Evolutionary conservation across 2,113 vertebrate species (phyloP).

Genomic region (Rhinogobius similis): DNA sequence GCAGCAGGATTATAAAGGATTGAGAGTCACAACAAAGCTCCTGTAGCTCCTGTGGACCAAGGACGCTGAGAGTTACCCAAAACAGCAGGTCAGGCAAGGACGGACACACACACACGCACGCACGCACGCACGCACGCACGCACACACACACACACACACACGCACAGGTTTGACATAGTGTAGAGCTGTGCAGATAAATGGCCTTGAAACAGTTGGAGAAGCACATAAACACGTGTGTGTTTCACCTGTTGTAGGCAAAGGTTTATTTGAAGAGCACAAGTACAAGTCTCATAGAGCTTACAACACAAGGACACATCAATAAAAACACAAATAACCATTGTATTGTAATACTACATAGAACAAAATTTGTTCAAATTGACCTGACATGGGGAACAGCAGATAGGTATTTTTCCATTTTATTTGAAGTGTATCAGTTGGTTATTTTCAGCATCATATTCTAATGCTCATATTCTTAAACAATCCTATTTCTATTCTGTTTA

Average conservation of each 20-base stretch:
- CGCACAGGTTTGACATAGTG: conserved; percentile 24
- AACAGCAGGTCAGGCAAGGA: conserved; percentile 37
- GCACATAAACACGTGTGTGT: background rate
- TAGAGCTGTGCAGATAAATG: background rate
- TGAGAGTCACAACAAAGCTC: conserved; percentile 9
- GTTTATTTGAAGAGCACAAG: background rate
- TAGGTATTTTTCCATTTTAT: too few relatives aligned
- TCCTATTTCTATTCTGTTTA: too few relatives aligned
- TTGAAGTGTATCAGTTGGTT: too few relatives aligned
- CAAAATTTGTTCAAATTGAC: too few relatives aligned
- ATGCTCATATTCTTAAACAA: too few relatives aligned
- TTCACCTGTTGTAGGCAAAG: background rate
- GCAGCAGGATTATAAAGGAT: background rate
- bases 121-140: background rate
- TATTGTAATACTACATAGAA: too few relatives aligned
- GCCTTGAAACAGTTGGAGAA: conserved; percentile 29
- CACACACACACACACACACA: conserved; percentile 6
- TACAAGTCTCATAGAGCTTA: too few relatives aligned
- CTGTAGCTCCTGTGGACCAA: conserved; percentile 9
- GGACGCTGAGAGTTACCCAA: conserved; percentile 28
- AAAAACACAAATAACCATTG: too few relatives aligned
- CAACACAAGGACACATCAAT: too few relatives aligned
- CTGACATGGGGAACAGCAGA: too few relatives aligned
- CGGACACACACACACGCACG: conserved; percentile 2
- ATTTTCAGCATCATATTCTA: too few relatives aligned